Percentiles rank a stretch among this genome's conserved stretches.
Evolutionary conservation across 2,888 invertebrate genomes (phyloP).

Genomic region (Pheosia tremula): DNA sequence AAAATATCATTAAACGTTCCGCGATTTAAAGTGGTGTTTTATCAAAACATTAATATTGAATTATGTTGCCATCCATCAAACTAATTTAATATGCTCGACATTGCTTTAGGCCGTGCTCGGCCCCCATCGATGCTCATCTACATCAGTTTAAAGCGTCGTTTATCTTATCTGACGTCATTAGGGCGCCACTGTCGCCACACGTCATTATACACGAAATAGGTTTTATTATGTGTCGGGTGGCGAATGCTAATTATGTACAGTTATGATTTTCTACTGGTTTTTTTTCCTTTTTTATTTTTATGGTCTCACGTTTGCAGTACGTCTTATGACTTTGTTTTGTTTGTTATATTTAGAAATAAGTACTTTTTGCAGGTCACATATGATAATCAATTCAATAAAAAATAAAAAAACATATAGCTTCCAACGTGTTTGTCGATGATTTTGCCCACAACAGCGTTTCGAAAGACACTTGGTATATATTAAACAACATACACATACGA

Average conservation of each 20-base stretch:
- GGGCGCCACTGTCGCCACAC: conserved; percentile 30
- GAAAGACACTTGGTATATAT: too few relatives aligned
- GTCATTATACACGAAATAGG: conserved; percentile 35
- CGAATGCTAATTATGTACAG: background rate
- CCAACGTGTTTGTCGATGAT: too few relatives aligned
- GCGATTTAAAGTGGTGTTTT: conserved; percentile 63
- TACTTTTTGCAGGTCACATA: too few relatives aligned
- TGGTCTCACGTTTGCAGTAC: too few relatives aligned
- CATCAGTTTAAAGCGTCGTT: conserved; percentile 69
- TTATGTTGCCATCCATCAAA: conserved; percentile 78
- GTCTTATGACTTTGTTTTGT: too few relatives aligned
- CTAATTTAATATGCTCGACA: conserved; percentile 74
- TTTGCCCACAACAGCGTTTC: too few relatives aligned
- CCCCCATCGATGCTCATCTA: conserved; percentile 48
- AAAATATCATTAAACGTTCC: conserved; percentile 41
- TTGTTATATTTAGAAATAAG: too few relatives aligned
- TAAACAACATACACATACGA: too few relatives aligned
- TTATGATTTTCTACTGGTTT: background rate
- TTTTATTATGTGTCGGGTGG: conserved; percentile 42
- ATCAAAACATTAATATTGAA: conserved; percentile 81
- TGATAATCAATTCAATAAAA: too few relatives aligned
- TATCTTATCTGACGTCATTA: conserved; percentile 75
- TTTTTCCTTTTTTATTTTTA: too few relatives aligned
- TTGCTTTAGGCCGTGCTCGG: conserved; percentile 3
- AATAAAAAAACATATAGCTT: too few relatives aligned